Evolutionary conservation across 2,797 vertebrate species (phyloP).

Genomic region (Gymnoscopelus braueri): DNA sequence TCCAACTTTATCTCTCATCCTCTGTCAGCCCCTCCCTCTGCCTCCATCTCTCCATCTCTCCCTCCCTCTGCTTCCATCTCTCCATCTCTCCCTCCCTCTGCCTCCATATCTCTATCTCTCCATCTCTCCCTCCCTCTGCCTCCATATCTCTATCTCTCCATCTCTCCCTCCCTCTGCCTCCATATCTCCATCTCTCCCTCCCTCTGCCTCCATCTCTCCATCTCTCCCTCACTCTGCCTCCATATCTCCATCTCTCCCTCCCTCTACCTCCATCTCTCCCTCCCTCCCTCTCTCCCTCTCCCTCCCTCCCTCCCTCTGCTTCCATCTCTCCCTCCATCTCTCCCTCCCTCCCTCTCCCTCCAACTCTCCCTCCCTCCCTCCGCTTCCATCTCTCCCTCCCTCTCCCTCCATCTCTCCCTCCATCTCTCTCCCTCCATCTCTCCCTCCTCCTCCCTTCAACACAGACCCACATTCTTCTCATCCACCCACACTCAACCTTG

Average conservation of each 20-base stretch:
- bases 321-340: conserved; percentile 12
- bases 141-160: too few relatives aligned
- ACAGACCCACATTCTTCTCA: conserved; percentile 32
- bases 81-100: too few relatives aligned
- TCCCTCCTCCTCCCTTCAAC: conserved; percentile 11
- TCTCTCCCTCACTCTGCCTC: conserved; percentile 1
- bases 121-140: too few relatives aligned
- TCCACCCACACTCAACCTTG: conserved; percentile 51
- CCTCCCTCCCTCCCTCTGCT: neutral
- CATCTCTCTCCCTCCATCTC: conserved; percentile 40
- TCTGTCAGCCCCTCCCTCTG: too few relatives aligned
- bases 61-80: too few relatives aligned
- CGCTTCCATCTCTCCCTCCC: conserved; percentile 26
- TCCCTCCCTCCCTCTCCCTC: conserved; percentile 31
- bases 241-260: conserved; percentile 42
- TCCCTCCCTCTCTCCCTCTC: conserved; percentile 24
- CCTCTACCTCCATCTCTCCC: conserved; percentile 33
- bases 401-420: conserved; percentile 5
- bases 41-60: too few relatives aligned
- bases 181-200: conserved; percentile 2
- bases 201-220: conserved; percentile 21
- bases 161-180: too few relatives aligned
- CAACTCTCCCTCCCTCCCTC: conserved; percentile 20
- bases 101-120: too few relatives aligned
- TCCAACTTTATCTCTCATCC: too few relatives aligned